phyloP scores from a whole-genome alignment of 2,888 invertebrate genomes.

The Tridacna crocea region DNA sequence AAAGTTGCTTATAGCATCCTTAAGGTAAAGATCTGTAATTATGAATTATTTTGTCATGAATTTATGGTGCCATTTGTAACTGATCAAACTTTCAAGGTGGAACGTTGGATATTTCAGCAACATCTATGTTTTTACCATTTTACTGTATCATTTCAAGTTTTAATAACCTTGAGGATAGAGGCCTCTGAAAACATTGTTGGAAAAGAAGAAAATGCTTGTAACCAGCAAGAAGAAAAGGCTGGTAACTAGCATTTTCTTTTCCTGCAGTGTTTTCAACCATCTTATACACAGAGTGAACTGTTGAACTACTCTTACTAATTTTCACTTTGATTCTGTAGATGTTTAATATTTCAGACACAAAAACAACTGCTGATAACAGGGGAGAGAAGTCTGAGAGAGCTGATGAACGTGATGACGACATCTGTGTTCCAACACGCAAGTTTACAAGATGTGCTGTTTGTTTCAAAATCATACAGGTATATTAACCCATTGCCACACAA shows the following conservation, averaged over 20 bases:
- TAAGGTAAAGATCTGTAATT: too few relatives aligned
- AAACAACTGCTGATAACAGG: slow-evolving; percentile 18
- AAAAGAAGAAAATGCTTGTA: background rate
- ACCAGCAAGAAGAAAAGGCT: background rate
- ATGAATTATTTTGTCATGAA: too few relatives aligned
- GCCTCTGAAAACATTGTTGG: background rate
- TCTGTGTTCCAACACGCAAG: slow-evolving; percentile 47
- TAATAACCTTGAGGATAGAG: background rate
- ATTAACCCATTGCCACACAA: background rate
- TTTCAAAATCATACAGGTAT: slow-evolving; percentile 69
- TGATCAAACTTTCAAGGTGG: too few relatives aligned
- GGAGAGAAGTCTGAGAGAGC: slow-evolving; percentile 36
- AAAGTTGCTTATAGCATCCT: too few relatives aligned
- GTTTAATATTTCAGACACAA: background rate
- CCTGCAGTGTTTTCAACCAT: background rate
- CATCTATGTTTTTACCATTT: too few relatives aligned
- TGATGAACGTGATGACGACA: slow-evolving; percentile 37
- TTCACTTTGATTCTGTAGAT: too few relatives aligned
- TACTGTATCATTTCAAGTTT: too few relatives aligned
- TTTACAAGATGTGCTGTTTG: slow-evolving; percentile 74
- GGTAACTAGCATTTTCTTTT: background rate
- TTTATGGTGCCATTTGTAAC: too few relatives aligned
- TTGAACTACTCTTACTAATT: too few relatives aligned
- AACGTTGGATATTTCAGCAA: too few relatives aligned
- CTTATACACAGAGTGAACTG: too few relatives aligned